phyloP scores from a whole-genome alignment of 2,113 vertebrate genomes.

The Ictalurus punctatus region DNA sequence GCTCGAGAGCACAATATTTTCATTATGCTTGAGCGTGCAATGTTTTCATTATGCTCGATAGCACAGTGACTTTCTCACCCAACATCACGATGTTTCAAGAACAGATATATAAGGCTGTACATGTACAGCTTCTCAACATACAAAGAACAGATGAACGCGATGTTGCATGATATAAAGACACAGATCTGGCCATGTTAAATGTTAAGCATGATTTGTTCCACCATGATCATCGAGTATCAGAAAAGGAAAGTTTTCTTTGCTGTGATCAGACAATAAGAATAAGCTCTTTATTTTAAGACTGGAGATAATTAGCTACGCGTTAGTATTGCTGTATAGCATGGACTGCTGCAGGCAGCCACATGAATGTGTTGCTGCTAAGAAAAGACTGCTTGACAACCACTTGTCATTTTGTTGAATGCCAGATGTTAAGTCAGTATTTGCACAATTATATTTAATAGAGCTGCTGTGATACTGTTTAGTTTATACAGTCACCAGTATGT shows the following conservation, averaged over 20 bases:
- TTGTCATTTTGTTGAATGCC: constrained; percentile 30
- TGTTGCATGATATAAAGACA: not conserved
- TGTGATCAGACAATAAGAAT: not conserved
- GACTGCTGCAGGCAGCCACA: not conserved
- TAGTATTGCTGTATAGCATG: not conserved
- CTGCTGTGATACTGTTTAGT: not conserved
- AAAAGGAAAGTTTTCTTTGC: not conserved
- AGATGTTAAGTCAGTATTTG: constrained; percentile 15
- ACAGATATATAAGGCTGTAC: not conserved
- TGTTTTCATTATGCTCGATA: constrained; percentile 33
- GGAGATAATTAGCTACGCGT: constrained; percentile 5
- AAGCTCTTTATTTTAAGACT: constrained; percentile 5
- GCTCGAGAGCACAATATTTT: constrained; percentile 19
- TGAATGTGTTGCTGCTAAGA: constrained; percentile 14
- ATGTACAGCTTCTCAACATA: not conserved
- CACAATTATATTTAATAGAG: constrained; percentile 26
- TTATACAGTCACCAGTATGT: not conserved
- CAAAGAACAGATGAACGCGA: not conserved
- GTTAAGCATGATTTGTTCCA: not conserved
- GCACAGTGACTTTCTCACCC: constrained; percentile 4
- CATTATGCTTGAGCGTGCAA: constrained; percentile 19
- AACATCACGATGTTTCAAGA: constrained; percentile 3
- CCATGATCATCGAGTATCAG: not conserved
- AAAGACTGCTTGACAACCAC: not conserved
- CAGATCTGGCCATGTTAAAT: not conserved